Conservation (phyloP, 2,888 invertebrate genomes). For the Podabrus alpinus region DNA sequence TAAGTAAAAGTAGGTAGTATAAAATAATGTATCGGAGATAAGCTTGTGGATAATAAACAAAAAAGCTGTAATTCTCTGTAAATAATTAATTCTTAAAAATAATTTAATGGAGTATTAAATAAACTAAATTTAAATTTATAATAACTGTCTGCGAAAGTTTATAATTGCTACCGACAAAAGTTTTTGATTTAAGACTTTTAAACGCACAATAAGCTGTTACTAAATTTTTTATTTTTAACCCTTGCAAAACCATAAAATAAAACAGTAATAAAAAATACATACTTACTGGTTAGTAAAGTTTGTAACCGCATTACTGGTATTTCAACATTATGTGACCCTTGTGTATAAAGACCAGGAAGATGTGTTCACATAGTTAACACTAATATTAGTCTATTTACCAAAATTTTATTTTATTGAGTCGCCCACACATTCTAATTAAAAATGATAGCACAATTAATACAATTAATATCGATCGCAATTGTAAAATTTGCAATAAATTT, state of each 20-base stretch:
- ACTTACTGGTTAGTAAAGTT: constrained; percentile 36
- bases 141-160: background rate
- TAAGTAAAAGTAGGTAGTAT: background rate
- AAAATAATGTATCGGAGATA: background rate
- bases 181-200: constrained; percentile 13
- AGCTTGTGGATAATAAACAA: background rate
- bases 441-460: constrained; percentile 1
- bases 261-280: constrained; percentile 38
- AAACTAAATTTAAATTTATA: constrained; percentile 1
- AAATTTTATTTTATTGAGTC: constrained; percentile 25
- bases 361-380: constrained; percentile 34
- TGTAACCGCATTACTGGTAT: constrained; percentile 37
- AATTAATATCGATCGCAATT: constrained; percentile 4
- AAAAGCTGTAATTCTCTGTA: background rate
- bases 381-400: constrained; percentile 33
- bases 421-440: background rate
- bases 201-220: constrained; percentile 15
- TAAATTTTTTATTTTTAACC: constrained; percentile 20
- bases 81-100: background rate
- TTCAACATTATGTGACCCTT: constrained; percentile 37
- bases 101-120: background rate
- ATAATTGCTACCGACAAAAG: constrained; percentile 4
- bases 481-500: background rate
- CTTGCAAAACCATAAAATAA: constrained; percentile 27
- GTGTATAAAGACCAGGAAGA: constrained; percentile 32